Conservation (phyloP, 2,888 invertebrate species). For the Himalopsyche kuldschensis region DNA sequence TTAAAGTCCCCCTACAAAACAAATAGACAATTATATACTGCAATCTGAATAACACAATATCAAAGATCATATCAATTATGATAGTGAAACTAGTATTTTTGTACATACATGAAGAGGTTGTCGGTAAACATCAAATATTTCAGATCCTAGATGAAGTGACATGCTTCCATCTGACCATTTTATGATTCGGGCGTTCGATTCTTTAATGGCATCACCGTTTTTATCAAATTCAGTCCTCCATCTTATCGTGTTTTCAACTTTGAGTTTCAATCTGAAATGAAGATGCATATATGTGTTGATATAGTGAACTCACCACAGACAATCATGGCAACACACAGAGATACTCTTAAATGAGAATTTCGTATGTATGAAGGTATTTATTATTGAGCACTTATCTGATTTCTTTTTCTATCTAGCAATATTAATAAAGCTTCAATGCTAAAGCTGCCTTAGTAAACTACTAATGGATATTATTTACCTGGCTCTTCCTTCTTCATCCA, state of each 20-base stretch:
- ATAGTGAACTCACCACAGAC: no score
- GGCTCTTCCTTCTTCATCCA: constrained; percentile 96
- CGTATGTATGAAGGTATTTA: neutral
- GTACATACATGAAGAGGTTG: constrained; percentile 77
- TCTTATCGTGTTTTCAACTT: constrained; percentile 96
- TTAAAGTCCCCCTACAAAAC: constrained; percentile 85
- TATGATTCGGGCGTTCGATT: constrained; percentile 94
- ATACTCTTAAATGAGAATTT: neutral
- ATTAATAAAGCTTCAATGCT: neutral
- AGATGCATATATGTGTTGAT: no score
- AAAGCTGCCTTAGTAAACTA: neutral
- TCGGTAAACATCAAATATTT: constrained; percentile 97
- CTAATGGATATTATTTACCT: constrained; percentile 52
- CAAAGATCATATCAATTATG: no score
- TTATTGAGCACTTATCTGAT: no score
- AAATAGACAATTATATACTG: neutral
- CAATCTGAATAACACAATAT: no score
- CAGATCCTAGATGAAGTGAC: constrained; percentile 94
- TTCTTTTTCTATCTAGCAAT: neutral
- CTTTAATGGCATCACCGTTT: constrained; percentile 77
- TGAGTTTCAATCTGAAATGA: constrained; percentile 74
- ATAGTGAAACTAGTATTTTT: no score
- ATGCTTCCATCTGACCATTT: constrained; percentile 98
- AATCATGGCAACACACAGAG: no score
- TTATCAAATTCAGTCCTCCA: constrained; percentile 87